Percentiles rank a stretch among this genome's conserved stretches.
phyloP scores from a whole-genome alignment of 2,888 invertebrate genomes.

The Oligia fasciuncula region DNA sequence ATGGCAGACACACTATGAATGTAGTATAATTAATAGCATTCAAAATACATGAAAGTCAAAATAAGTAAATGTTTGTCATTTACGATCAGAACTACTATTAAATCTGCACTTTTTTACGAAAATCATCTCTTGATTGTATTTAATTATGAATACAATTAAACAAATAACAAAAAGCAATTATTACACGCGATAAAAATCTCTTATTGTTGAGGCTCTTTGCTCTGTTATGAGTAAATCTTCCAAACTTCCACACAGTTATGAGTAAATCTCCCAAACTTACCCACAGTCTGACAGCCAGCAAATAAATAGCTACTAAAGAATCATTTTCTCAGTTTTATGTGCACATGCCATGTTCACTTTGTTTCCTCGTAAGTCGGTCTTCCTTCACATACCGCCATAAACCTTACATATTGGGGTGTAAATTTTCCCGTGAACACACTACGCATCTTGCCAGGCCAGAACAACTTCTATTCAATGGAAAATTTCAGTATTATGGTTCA shows the following conservation, averaged over 20 bases:
- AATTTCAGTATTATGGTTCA: constrained; percentile 55
- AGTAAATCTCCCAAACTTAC: constrained; percentile 37
- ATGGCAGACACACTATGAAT: constrained; percentile 4
- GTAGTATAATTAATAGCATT: no score
- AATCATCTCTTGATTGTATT: not conserved
- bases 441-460: constrained; percentile 31
- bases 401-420: constrained; percentile 40
- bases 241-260: constrained; percentile 20
- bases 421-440: constrained; percentile 35
- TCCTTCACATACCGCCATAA: constrained; percentile 43
- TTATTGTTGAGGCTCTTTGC: constrained; percentile 16
- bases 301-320: constrained; percentile 54
- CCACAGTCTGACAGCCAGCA: constrained; percentile 38
- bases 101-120: not conserved
- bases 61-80: not conserved
- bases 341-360: constrained; percentile 42
- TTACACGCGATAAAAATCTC: not conserved
- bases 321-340: constrained; percentile 46
- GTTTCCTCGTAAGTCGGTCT: constrained; percentile 38
- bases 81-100: not conserved
- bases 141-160: not conserved
- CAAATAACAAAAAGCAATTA: not conserved
- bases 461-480: constrained; percentile 43
- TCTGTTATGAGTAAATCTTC: constrained; percentile 22
- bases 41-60: constrained; percentile 4